phyloP scores from a whole-genome alignment of 1,140 invertebrate species.

The Maniola jurtina region DNA sequence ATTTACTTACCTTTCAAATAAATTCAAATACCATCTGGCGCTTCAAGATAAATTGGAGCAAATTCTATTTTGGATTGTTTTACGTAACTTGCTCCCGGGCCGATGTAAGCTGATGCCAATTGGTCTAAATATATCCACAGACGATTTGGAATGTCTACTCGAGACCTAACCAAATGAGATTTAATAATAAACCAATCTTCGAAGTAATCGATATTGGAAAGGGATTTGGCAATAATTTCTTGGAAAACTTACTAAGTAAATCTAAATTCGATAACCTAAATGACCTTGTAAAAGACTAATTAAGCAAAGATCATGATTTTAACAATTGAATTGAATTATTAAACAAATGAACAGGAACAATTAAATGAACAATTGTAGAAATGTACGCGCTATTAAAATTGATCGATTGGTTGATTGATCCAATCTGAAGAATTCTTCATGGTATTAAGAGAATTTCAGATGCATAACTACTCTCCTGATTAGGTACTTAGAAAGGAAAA shows the following conservation, averaged over 20 bases:
- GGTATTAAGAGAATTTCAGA: background rate
- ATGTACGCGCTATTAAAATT: too few relatives aligned
- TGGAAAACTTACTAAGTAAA: background rate
- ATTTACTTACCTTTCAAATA: background rate
- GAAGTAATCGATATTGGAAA: slow-evolving; percentile 10
- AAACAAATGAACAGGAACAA: too few relatives aligned
- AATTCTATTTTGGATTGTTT: slow-evolving; percentile 46
- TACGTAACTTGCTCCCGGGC: slow-evolving; percentile 43
- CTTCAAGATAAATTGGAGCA: slow-evolving; percentile 1
- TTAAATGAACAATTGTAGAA: too few relatives aligned
- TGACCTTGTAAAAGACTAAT: too few relatives aligned
- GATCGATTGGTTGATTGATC: too few relatives aligned
- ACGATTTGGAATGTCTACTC: slow-evolving; percentile 44
- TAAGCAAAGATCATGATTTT: too few relatives aligned
- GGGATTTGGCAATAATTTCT: background rate
- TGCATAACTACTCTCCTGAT: background rate
- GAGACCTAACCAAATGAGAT: slow-evolving; percentile 42
- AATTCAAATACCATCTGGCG: slow-evolving; percentile 17
- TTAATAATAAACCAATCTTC: slow-evolving; percentile 34
- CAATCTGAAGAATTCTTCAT: too few relatives aligned
- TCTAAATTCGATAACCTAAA: background rate
- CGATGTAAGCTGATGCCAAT: slow-evolving; percentile 42
- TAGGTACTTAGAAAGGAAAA: background rate
- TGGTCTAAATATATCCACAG: slow-evolving; percentile 55
- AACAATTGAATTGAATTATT: too few relatives aligned